These are phyloP conservation scores for Alligator sinensis DNA, from an alignment of 2,113 vertebrate species.

Conservation along the genomic window DNA sequence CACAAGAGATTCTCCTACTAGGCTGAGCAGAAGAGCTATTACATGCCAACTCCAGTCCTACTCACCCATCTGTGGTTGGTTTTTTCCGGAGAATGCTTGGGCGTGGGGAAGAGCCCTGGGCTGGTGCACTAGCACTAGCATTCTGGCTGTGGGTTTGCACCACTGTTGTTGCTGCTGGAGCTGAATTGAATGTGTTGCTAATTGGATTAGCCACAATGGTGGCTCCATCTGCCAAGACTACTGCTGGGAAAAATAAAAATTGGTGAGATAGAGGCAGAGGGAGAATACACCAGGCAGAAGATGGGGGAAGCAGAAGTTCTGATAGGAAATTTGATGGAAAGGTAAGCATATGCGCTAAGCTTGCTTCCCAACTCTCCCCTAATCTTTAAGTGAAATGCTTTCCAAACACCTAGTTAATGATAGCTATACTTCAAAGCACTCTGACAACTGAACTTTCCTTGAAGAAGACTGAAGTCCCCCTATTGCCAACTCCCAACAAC, in stretches of 20 bases:
- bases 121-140: constrained; percentile 84
- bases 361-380: background rate
- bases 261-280: background rate
- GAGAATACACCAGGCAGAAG: background rate
- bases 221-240: constrained; percentile 92
- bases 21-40: background rate
- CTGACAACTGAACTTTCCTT: background rate
- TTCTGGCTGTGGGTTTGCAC: constrained; percentile 94
- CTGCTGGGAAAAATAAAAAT: constrained; percentile 66
- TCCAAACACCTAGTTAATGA: background rate
- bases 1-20: background rate
- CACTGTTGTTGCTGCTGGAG: constrained; percentile 90
- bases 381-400: background rate
- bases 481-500: background rate
- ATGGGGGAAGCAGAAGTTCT: constrained; percentile 10
- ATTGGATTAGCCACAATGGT: constrained; percentile 93
- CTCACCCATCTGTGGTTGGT: constrained; percentile 92
- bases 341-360: background rate
- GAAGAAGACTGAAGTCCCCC: background rate
- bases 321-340: background rate
- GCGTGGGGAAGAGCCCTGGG: constrained; percentile 93
- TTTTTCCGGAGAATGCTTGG: constrained; percentile 99
- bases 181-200: constrained; percentile 88
- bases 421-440: background rate
- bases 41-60: background rate